A percentile compares a stretch with the other conserved stretches of the same genome.
These are phyloP conservation scores for Oreocharis arfaki DNA, from an alignment of 2,113 vertebrate genomes.

Conservation along the genomic window DNA sequence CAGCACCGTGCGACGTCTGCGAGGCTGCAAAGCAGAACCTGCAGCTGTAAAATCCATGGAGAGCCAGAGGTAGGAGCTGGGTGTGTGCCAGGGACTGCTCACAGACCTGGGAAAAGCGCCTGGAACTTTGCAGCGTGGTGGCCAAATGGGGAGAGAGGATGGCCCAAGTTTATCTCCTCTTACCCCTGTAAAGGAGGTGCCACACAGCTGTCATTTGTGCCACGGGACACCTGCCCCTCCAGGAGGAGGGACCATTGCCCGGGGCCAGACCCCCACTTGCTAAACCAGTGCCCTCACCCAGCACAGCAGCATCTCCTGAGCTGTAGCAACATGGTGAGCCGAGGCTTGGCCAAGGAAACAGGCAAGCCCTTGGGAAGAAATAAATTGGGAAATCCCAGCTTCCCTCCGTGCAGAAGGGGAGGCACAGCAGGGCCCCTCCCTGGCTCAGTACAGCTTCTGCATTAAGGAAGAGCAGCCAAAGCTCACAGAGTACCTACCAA, in stretches of 20 bases:
- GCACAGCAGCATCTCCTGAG: not conserved
- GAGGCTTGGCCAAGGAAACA: not conserved
- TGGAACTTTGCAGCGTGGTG: not conserved
- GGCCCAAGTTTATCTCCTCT: not conserved
- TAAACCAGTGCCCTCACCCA: not conserved
- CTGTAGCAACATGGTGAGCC: rapidly evolving
- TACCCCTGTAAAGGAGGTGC: not conserved
- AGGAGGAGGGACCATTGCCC: not conserved
- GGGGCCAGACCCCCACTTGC: not conserved
- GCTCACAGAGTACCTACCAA: not conserved
- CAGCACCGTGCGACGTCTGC: rapidly evolving
- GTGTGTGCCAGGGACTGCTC: not conserved
- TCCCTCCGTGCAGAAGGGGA: rapidly evolving
- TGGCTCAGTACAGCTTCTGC: not conserved
- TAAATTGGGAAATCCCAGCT: not conserved
- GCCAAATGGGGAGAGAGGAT: not conserved
- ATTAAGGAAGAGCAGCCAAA: not conserved
- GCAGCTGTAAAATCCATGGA: not conserved
- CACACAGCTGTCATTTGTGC: not conserved
- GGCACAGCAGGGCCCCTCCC: not conserved
- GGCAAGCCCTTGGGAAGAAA: not conserved
- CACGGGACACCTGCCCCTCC: not conserved
- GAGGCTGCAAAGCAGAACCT: not conserved
- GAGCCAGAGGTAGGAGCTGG: not conserved
- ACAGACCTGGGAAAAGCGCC: not conserved